Percentiles rank a stretch among this genome's conserved stretches.
These are phyloP conservation scores for Caiman crocodilus DNA, from an alignment of 2,797 vertebrate species.

Conservation along the genomic window DNA sequence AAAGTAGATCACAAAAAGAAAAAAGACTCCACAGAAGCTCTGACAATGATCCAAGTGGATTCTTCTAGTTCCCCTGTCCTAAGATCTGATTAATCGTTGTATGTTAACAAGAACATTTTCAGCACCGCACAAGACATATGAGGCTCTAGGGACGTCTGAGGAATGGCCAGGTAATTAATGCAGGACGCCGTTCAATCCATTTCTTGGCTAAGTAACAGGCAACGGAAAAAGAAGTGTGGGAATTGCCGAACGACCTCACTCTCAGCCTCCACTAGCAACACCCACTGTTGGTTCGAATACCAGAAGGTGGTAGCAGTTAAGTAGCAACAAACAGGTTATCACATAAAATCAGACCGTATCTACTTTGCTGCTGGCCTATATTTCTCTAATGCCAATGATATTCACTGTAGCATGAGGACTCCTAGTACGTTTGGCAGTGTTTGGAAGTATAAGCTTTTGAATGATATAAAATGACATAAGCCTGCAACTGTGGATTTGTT, in stretches of 20 bases:
- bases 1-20: background rate
- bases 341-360: background rate
- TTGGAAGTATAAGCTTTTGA: slow-evolving; percentile 16
- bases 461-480: slow-evolving; percentile 63
- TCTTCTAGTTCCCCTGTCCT: background rate
- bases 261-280: background rate
- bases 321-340: background rate
- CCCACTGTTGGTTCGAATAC: background rate
- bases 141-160: background rate
- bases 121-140: background rate
- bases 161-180: background rate
- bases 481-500: slow-evolving; percentile 59
- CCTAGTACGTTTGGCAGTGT: slow-evolving; percentile 61
- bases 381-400: slow-evolving; percentile 37
- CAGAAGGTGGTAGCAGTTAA: background rate
- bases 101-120: fast-evolving
- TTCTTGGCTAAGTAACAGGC: background rate
- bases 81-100: background rate
- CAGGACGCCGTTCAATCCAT: fast-evolving
- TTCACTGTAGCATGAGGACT: slow-evolving; percentile 61
- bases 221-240: background rate
- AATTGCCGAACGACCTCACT: background rate
- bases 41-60: background rate
- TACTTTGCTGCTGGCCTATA: background rate
- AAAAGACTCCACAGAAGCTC: background rate